phyloP scores from a whole-genome alignment of 2,888 invertebrate genomes.

The Chironomus riparius region DNA sequence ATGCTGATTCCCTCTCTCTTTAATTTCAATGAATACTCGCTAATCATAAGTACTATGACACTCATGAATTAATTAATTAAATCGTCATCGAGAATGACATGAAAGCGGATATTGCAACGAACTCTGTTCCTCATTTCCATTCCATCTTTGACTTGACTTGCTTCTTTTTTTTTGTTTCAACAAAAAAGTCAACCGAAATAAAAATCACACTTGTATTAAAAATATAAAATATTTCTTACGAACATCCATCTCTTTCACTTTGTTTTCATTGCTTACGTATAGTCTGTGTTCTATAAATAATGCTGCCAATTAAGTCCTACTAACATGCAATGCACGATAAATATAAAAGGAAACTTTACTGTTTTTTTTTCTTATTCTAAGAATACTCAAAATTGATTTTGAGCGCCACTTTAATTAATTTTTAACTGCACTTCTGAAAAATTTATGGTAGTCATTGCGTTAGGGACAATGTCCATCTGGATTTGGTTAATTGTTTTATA shows the following conservation, averaged over 20 bases:
- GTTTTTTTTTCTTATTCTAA: neutral
- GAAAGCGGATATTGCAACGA: neutral
- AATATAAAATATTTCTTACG: neutral
- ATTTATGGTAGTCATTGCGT: too few relatives aligned
- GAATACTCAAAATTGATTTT: neutral
- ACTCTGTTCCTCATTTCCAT: neutral
- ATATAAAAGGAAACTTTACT: neutral
- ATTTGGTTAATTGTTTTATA: too few relatives aligned
- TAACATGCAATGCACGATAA: neutral
- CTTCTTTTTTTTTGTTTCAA: neutral
- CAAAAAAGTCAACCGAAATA: neutral
- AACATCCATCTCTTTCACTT: neutral
- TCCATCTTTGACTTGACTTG: too few relatives aligned
- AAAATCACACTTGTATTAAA: neutral
- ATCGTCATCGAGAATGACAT: neutral
- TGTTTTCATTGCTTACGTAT: neutral
- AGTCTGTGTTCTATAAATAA: neutral
- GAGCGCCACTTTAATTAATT: too few relatives aligned
- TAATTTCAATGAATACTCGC: neutral
- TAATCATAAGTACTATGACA: neutral
- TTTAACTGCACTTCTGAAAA: too few relatives aligned
- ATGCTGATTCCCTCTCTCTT: neutral
- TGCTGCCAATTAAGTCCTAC: neutral
- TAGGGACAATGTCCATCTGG: too few relatives aligned
- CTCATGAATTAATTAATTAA: neutral